Percentiles rank a stretch among this genome's conserved stretches.
These are phyloP conservation scores for Hyles lineata DNA, from an alignment of 2,888 invertebrate genomes.

Conservation along the genomic window DNA sequence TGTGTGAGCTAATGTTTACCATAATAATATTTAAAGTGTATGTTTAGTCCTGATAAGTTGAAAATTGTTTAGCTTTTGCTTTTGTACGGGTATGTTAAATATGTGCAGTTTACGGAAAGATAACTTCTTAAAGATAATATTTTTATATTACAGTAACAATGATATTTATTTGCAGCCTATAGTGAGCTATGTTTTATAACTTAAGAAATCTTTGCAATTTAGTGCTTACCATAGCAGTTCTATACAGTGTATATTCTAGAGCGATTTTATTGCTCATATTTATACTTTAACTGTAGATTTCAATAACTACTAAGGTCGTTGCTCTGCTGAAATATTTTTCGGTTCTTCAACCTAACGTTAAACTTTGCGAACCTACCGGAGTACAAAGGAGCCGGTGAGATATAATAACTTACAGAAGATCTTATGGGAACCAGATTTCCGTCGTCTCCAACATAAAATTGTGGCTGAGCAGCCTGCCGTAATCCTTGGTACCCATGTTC, in stretches of 20 bases:
- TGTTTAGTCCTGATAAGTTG: not conserved
- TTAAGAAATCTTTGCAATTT: not conserved
- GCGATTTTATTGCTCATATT: not conserved
- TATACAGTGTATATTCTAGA: not conserved
- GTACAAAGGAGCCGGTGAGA: slow-evolving; percentile 31
- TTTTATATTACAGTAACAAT: too few relatives aligned
- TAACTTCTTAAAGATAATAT: too few relatives aligned
- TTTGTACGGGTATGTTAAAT: not conserved
- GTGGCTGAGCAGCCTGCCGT: slow-evolving; percentile 88
- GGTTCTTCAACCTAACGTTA: not conserved
- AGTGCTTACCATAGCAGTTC: not conserved
- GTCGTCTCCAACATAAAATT: slow-evolving; percentile 90
- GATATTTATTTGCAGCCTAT: too few relatives aligned
- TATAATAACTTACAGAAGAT: slow-evolving; percentile 82
- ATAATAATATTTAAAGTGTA: not conserved
- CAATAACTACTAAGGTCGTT: slow-evolving; percentile 32
- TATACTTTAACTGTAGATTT: not conserved
- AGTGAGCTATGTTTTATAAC: too few relatives aligned
- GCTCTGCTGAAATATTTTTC: slow-evolving; percentile 2
- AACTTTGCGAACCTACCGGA: not conserved
- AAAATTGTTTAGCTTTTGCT: not conserved
- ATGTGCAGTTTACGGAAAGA: too few relatives aligned
- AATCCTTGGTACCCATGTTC: slow-evolving; percentile 96
- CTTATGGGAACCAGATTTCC: slow-evolving; percentile 86
- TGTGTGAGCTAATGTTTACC: not conserved